Conservation (phyloP, 1,140 invertebrate genomes). For the Hermetia illucens region DNA sequence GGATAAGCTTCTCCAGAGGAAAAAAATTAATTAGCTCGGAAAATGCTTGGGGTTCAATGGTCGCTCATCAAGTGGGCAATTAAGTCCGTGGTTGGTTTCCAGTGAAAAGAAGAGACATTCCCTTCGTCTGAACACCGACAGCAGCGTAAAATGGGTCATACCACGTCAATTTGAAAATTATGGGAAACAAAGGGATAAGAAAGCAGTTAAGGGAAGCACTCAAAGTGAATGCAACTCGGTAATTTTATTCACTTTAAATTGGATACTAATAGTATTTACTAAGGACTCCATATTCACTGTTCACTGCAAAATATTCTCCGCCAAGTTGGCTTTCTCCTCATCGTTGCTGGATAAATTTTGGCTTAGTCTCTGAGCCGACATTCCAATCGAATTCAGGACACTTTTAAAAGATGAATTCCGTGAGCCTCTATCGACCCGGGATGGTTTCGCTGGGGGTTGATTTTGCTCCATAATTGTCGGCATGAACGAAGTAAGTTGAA, state of each 20-base stretch:
- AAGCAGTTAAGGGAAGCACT: too few species aligned
- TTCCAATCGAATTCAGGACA: slow-evolving; percentile 9
- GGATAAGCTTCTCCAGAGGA: neutral
- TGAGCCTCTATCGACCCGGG: slow-evolving; percentile 16
- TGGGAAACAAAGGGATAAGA: too few species aligned
- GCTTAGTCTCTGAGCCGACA: slow-evolving; percentile 10
- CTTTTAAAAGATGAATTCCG: slow-evolving; percentile 8
- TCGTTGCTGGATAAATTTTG: slow-evolving; percentile 9
- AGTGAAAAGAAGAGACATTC: too few species aligned
- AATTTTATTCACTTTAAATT: too few species aligned
- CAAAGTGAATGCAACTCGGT: too few species aligned
- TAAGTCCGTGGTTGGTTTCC: too few species aligned
- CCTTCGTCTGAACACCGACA: too few species aligned
- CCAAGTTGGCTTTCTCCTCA: slow-evolving; percentile 23
- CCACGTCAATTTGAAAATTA: too few species aligned
- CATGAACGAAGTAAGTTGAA: slow-evolving; percentile 18
- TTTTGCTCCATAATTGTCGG: slow-evolving; percentile 25
- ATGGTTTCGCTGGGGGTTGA: slow-evolving; percentile 4
- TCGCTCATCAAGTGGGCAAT: too few species aligned
- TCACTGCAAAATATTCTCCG: slow-evolving; percentile 16
- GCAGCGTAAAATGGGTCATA: too few species aligned
- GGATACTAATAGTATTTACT: too few species aligned
- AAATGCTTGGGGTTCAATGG: neutral
- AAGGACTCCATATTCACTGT: too few species aligned
- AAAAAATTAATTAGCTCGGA: neutral